A percentile compares a stretch with the other conserved stretches of the same genome.
These are phyloP conservation scores for Lepisosteus oculatus DNA, from an alignment of 2,113 vertebrate genomes.

Conservation along the genomic window DNA sequence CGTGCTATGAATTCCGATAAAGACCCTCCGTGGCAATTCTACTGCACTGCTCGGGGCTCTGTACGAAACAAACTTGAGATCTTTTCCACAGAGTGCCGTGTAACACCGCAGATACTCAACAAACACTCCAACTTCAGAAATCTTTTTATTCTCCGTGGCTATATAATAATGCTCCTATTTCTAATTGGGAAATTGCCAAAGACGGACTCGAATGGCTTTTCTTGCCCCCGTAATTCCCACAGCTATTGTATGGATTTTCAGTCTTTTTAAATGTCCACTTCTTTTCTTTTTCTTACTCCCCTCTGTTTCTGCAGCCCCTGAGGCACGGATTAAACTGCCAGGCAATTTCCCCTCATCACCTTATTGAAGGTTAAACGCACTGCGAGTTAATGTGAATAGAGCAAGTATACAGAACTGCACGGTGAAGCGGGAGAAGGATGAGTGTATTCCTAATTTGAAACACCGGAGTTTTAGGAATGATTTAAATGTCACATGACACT, in stretches of 20 bases:
- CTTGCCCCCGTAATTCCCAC: slow-evolving; percentile 48
- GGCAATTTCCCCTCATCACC: slow-evolving; percentile 73
- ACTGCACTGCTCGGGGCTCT: neutral
- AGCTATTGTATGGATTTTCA: slow-evolving; percentile 60
- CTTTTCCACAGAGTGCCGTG: neutral
- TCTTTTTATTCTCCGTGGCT: slow-evolving; percentile 10
- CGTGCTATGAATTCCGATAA: too few species aligned
- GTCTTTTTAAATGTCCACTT: slow-evolving; percentile 59
- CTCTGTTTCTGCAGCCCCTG: slow-evolving; percentile 57
- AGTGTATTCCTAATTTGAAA: neutral
- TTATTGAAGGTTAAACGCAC: slow-evolving; percentile 70
- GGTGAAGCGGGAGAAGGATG: neutral
- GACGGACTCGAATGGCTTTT: slow-evolving; percentile 28
- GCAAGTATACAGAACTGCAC: too few species aligned
- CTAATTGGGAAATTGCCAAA: slow-evolving; percentile 53
- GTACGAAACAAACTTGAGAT: slow-evolving; percentile 7
- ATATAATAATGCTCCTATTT: slow-evolving; percentile 36
- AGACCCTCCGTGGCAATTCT: too few species aligned
- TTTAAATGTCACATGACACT: too few species aligned
- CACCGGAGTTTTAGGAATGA: neutral
- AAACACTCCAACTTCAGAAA: slow-evolving; percentile 47
- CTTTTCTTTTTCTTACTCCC: slow-evolving; percentile 28
- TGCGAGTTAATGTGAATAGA: slow-evolving; percentile 55
- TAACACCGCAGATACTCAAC: slow-evolving; percentile 20
- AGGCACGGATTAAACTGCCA: slow-evolving; percentile 70